Evolutionary conservation across 2,888 invertebrate genomes (phyloP), one percentile per base, ranked within the genome.

Genomic region (Mimas tiliae): DNA sequence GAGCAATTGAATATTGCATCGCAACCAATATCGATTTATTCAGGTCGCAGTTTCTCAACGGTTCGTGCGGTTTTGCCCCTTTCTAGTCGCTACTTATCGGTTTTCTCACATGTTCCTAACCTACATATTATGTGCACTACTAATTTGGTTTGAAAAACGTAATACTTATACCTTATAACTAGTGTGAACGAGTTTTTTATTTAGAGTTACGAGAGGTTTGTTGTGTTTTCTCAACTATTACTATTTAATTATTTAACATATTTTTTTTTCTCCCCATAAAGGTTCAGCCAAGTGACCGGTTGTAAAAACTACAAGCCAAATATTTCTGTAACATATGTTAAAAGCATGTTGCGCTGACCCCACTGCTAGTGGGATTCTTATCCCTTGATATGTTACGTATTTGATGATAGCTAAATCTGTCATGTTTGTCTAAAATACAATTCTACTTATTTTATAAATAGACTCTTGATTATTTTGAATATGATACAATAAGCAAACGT

Each of bases 31-130:
- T 74, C 71, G 76, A 75, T 76, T 72, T 71, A 72, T 71, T 67
- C 66, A 70, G 74, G 78, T 76, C 75, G 68, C 70, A 70, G 71
- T 77, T 77, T 71, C 76, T 71, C 71, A 76, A 79, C 69, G 74
- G 74, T 71, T 73, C 73, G 73, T 69, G 70, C 65, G 68, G 67
- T 68, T 68, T 68, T 65, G 65, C 52, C 55, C 48, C 66, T 66
- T 58, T 58, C 58, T 58, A 58, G 42, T 38, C 42, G 38, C 42
- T 58, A 58, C 58, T 58, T 58, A 58, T 19, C 7, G 58, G 6
- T 58, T 58, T 58, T 58, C 58, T 58, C 58, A 58, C 58, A 58
- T 58, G 38, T 55, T 19, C 12, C 58, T 58, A 42, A 19, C 42
- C 16, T 38, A 38, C 19, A 19, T 58, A 38, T 38, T 42, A 58